Percentiles rank a stretch among this genome's conserved stretches.
Conservation (phyloP, 2,113 vertebrate species). For the Meles meles region DNA sequence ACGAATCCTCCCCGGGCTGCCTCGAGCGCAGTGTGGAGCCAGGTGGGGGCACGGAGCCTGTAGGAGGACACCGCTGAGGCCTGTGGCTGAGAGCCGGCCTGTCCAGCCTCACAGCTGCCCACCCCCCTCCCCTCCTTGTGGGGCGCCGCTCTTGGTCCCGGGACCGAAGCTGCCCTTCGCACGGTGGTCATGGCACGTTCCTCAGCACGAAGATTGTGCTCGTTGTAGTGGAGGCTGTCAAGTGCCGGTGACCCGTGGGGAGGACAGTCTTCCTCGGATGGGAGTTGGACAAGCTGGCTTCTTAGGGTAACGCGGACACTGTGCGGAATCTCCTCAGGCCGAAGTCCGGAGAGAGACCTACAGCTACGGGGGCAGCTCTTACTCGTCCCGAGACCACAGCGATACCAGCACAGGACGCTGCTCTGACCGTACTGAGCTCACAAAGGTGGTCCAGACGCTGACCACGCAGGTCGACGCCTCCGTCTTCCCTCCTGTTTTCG, state of each 20-base stretch:
- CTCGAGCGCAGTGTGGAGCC: accelerated
- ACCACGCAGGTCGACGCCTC: not conserved
- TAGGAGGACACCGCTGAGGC: not conserved
- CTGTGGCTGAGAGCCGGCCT: not conserved
- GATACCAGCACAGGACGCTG: accelerated
- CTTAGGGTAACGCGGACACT: accelerated
- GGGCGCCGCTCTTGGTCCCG: accelerated
- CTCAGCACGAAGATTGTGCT: too few species aligned
- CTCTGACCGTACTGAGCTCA: accelerated
- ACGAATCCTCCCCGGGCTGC: not conserved
- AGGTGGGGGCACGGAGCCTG: not conserved
- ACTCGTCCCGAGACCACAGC: accelerated
- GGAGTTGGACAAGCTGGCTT: not conserved
- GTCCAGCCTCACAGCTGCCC: not conserved
- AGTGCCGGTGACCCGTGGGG: not conserved
- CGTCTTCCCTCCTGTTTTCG: not conserved
- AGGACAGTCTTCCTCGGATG: not conserved
- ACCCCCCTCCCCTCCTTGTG: not conserved
- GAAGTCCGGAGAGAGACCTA: not conserved
- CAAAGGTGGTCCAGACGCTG: not conserved
- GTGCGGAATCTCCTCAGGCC: not conserved
- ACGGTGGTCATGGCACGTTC: accelerated
- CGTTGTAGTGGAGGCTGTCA: not conserved
- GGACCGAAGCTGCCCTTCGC: not conserved
- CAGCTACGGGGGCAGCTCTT: accelerated